A percentile compares a stretch with the other conserved stretches of the same genome.
These are phyloP conservation scores for Agonopterix heracliana DNA, from an alignment of 2,888 invertebrate species.

Conservation along the genomic window DNA sequence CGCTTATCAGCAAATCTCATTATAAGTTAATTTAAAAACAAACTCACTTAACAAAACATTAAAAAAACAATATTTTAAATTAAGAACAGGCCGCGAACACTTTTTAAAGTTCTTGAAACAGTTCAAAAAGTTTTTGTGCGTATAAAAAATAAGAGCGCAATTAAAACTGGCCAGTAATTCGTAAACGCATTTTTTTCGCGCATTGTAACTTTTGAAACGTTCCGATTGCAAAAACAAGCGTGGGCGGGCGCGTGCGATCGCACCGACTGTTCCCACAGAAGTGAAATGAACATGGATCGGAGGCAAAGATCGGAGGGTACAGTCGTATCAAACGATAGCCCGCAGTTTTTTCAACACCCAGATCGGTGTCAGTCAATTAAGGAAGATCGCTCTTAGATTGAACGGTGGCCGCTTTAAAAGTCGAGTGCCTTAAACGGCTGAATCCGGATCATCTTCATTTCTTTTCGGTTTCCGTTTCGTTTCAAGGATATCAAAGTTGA, in stretches of 20 bases:
- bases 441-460: not conserved
- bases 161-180: slow-evolving; percentile 17
- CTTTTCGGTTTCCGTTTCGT: not conserved
- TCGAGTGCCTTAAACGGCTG: not conserved
- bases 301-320: slow-evolving; percentile 2
- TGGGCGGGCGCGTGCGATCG: slow-evolving; percentile 37
- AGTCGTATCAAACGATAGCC: slow-evolving; percentile 23
- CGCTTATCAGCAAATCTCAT: not conserved
- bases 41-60: not conserved
- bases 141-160: not conserved
- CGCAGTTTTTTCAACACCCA: slow-evolving; percentile 24
- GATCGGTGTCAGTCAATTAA: slow-evolving; percentile 40
- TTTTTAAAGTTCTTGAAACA: not conserved
- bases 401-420: slow-evolving; percentile 27
- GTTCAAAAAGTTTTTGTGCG: not conserved
- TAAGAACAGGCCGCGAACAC: slow-evolving; percentile 8
- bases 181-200: slow-evolving; percentile 29
- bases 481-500: not conserved
- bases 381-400: slow-evolving; percentile 39
- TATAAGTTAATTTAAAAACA: slow-evolving; percentile 1
- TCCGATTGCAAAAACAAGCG: slow-evolving; percentile 23
- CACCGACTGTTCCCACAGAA: slow-evolving; percentile 42
- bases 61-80: slow-evolving; percentile 7
- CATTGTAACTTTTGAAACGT: slow-evolving; percentile 28
- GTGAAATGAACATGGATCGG: slow-evolving; percentile 36